Conservation (phyloP, 2,113 vertebrate species). For the Collichthys lucidus region DNA sequence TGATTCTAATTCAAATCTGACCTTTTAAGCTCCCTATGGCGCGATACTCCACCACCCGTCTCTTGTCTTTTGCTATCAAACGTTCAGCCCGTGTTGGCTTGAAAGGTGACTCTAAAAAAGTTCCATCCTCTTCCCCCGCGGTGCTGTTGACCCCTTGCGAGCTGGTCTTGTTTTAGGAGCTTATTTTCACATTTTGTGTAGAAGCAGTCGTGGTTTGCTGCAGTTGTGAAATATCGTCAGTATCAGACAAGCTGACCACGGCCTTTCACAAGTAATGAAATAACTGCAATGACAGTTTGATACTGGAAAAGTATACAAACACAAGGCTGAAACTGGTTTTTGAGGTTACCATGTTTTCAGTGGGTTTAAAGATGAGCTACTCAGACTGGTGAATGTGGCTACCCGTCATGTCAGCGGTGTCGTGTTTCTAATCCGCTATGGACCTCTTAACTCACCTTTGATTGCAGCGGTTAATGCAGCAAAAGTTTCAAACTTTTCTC, state of each 20-base stretch:
- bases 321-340: neutral
- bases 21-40: too few species aligned
- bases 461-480: neutral
- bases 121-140: too few species aligned
- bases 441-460: too few species aligned
- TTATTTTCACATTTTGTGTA: too few species aligned
- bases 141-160: neutral
- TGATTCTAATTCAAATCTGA: too few species aligned
- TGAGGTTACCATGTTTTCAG: slow-evolving; percentile 13
- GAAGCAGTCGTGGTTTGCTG: neutral
- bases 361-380: neutral
- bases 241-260: neutral
- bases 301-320: neutral
- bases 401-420: neutral
- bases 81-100: neutral
- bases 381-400: neutral
- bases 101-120: neutral
- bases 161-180: neutral
- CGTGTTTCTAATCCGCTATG: neutral
- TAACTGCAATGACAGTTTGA: neutral
- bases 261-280: too few species aligned
- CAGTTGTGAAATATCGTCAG: too few species aligned
- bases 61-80: neutral
- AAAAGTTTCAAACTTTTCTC: too few species aligned
- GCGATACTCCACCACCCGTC: too few species aligned